Evolutionary conservation across 1,140 invertebrate genomes (phyloP).

Genomic region (Goniozus legneri): DNA sequence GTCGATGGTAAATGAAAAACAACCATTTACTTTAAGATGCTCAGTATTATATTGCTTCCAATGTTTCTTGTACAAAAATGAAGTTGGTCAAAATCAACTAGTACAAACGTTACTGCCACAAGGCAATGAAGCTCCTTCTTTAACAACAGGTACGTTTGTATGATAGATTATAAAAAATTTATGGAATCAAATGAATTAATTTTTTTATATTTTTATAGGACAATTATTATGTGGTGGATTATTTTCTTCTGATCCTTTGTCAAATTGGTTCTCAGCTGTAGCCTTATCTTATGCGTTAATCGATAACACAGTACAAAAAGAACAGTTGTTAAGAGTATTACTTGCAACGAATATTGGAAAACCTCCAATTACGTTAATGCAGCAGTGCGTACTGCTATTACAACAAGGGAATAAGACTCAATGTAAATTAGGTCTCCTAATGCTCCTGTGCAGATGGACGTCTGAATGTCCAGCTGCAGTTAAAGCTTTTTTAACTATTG

Average conservation of each 20-base stretch:
- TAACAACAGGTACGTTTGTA: slow-evolving; percentile 55
- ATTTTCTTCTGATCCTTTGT: slow-evolving; percentile 86
- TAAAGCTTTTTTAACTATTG: slow-evolving; percentile 76
- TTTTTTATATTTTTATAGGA: slow-evolving; percentile 55
- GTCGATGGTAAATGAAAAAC: slow-evolving; percentile 99
- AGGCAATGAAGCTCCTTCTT: slow-evolving; percentile 64
- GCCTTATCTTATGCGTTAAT: slow-evolving; percentile 88
- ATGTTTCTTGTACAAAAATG: slow-evolving; percentile 93
- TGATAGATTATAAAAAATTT: not conserved
- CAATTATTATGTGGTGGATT: slow-evolving; percentile 93
- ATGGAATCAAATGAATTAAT: not conserved
- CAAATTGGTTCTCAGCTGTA: slow-evolving; percentile 96
- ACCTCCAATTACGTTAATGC: slow-evolving; percentile 81
- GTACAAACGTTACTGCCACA: slow-evolving; percentile 90
- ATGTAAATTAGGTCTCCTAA: slow-evolving; percentile 87
- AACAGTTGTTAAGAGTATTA: slow-evolving; percentile 88
- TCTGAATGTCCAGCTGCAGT: slow-evolving; percentile 81
- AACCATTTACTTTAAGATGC: slow-evolving; percentile 86
- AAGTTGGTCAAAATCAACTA: slow-evolving; percentile 80
- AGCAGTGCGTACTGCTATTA: slow-evolving; percentile 80
- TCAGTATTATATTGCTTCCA: slow-evolving; percentile 97
- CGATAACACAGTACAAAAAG: slow-evolving; percentile 85
- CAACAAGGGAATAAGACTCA: slow-evolving; percentile 85
- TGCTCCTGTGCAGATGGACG: slow-evolving; percentile 88
- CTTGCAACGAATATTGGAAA: slow-evolving; percentile 82